Percentiles rank a stretch among this genome's conserved stretches.
These are phyloP conservation scores for Cinclus mexicanus DNA, from an alignment of 2,113 vertebrate genomes.

Conservation along the genomic window DNA sequence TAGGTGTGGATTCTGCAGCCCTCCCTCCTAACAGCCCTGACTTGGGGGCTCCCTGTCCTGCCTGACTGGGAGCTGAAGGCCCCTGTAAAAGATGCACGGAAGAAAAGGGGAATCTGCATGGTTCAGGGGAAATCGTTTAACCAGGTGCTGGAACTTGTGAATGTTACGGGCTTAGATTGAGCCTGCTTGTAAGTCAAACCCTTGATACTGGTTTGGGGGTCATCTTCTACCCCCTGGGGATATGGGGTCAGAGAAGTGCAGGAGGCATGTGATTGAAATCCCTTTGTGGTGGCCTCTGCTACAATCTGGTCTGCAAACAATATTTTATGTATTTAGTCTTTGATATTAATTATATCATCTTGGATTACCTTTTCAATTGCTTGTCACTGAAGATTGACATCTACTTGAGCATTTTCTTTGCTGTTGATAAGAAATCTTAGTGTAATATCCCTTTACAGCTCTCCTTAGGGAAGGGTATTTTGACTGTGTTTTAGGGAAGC, in stretches of 20 bases:
- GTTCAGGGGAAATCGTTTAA: not conserved
- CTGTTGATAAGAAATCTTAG: not conserved
- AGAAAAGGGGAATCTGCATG: not conserved
- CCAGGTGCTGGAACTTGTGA: not conserved
- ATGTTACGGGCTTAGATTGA: accelerated
- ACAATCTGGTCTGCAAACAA: not conserved
- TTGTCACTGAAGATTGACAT: not conserved
- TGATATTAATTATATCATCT: not conserved
- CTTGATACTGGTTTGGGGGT: not conserved
- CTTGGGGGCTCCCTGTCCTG: not conserved
- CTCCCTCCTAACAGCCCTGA: not conserved
- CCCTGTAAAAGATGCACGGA: accelerated
- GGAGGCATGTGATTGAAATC: not conserved
- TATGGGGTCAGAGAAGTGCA: accelerated
- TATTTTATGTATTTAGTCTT: not conserved
- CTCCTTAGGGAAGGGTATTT: not conserved
- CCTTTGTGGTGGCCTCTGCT: not conserved
- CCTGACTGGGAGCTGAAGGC: not conserved
- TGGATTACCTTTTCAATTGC: not conserved
- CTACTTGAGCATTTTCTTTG: not conserved
- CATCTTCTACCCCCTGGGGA: not conserved
- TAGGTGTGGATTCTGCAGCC: not conserved
- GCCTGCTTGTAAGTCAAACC: not conserved
- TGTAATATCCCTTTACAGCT: not conserved
- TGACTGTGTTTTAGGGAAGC: not conserved